These are phyloP conservation scores for Chaetophractus vellerosus DNA, from an alignment of 2,797 vertebrate genomes.

Conservation along the genomic window DNA sequence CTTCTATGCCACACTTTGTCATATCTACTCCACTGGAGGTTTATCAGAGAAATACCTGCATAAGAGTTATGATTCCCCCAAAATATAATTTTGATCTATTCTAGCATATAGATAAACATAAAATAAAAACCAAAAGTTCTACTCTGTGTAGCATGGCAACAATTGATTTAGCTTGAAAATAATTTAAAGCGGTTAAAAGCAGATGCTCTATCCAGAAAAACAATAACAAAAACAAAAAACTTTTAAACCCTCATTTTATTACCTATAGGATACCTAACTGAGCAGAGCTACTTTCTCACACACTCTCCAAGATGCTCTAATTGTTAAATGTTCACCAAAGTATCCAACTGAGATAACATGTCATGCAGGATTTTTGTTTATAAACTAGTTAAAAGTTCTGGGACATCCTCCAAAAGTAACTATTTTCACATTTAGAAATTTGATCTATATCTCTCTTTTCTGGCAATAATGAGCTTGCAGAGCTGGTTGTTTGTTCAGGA, in stretches of 20 bases:
- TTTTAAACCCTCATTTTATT: neutral
- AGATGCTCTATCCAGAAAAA: slow-evolving; percentile 59
- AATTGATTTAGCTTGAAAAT: slow-evolving; percentile 48
- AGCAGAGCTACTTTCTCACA: neutral
- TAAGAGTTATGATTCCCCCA: neutral
- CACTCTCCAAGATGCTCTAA: neutral
- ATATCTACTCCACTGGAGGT: neutral
- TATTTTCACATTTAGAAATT: slow-evolving; percentile 60
- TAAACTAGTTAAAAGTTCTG: slow-evolving; percentile 56
- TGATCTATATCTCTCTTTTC: neutral
- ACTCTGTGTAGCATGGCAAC: neutral
- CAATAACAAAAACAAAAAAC: neutral
- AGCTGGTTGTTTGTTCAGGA: slow-evolving; percentile 22
- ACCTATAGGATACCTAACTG: neutral
- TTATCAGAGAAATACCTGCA: slow-evolving; percentile 25
- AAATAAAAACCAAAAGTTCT: slow-evolving; percentile 30
- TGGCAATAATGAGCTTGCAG: slow-evolving; percentile 21
- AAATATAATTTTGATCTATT: slow-evolving; percentile 13
- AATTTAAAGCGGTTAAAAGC: slow-evolving; percentile 53
- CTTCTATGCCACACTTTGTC: neutral
- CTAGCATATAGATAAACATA: slow-evolving; percentile 31
- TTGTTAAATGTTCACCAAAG: slow-evolving; percentile 51
- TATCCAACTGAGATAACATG: neutral
- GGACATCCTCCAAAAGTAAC: slow-evolving; percentile 48
- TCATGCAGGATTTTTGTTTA: slow-evolving; percentile 41